Evolutionary conservation across 2,113 vertebrate species (phyloP).

Genomic region (Odocoileus virginianus): DNA sequence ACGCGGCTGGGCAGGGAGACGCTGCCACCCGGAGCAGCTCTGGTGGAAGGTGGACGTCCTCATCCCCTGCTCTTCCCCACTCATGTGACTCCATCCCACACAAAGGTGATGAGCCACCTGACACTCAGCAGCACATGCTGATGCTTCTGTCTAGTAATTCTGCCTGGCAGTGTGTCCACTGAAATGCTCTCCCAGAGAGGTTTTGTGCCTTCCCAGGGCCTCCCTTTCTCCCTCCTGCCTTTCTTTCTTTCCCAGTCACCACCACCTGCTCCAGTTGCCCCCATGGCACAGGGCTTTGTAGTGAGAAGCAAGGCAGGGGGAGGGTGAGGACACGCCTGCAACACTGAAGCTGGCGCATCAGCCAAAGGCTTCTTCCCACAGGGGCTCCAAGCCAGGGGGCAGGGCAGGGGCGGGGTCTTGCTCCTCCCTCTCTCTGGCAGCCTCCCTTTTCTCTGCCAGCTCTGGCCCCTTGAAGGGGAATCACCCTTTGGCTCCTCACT

Average conservation of each 20-base stretch:
- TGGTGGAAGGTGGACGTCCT: neutral
- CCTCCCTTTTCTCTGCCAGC: slow-evolving; percentile 17
- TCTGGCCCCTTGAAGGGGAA: slow-evolving; percentile 29
- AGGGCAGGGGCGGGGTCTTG: neutral
- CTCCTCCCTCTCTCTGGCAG: neutral
- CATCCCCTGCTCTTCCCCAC: neutral
- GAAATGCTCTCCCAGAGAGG: slow-evolving; percentile 16
- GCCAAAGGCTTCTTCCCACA: slow-evolving; percentile 45
- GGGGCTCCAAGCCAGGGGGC: neutral
- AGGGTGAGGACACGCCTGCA: accelerated
- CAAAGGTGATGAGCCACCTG: slow-evolving; percentile 16
- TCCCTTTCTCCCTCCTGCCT: neutral
- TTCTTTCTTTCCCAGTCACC: slow-evolving; percentile 43
- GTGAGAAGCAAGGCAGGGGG: neutral
- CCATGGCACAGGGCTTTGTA: slow-evolving; percentile 35
- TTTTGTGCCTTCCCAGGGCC: slow-evolving; percentile 44
- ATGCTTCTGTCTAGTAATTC: slow-evolving; percentile 19
- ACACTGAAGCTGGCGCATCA: neutral
- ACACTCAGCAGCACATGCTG: neutral
- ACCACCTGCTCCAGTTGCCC: slow-evolving; percentile 55
- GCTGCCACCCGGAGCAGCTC: neutral
- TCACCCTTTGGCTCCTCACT: slow-evolving; percentile 32
- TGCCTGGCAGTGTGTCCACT: neutral
- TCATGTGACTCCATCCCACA: neutral
- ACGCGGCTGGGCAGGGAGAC: neutral